A percentile compares a stretch with the other conserved stretches of the same genome.
Conservation (phyloP, 1,140 invertebrate genomes). For the Argopecten irradians region DNA sequence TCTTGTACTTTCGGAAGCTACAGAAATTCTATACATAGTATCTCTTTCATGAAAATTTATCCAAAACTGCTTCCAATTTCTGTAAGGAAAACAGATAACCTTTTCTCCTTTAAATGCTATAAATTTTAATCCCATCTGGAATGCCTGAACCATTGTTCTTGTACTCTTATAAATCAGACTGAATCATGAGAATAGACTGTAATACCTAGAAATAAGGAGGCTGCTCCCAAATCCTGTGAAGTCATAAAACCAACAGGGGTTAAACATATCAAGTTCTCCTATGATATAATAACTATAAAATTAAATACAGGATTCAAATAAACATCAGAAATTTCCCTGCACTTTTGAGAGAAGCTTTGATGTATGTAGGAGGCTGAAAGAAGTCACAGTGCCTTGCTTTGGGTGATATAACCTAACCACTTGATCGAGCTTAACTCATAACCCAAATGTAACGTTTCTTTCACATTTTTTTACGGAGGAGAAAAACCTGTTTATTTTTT, state of each 20-base stretch:
- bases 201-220: not conserved
- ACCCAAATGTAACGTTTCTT: too few species aligned
- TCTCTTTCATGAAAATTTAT: not conserved
- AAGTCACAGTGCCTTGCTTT: too few species aligned
- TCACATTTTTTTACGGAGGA: too few species aligned
- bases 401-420: too few species aligned
- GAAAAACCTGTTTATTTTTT: too few species aligned
- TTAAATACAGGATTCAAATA: not conserved
- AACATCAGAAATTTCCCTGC: not conserved
- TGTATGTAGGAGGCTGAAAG: too few species aligned
- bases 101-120: not conserved
- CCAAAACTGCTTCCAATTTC: not conserved
- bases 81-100: not conserved
- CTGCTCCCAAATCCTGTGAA: not conserved
- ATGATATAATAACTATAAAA: not conserved
- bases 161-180: not conserved
- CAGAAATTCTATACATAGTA: conserved; percentile 5
- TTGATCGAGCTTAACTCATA: too few species aligned
- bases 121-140: not conserved
- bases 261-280: not conserved
- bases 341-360: not conserved
- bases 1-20: not conserved
- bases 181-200: not conserved
- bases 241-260: not conserved
- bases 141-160: not conserved